Percentiles rank a stretch among this genome's conserved stretches.
Evolutionary conservation across 2,797 vertebrate genomes (phyloP).

Genomic region (Sebastes vulpes): DNA sequence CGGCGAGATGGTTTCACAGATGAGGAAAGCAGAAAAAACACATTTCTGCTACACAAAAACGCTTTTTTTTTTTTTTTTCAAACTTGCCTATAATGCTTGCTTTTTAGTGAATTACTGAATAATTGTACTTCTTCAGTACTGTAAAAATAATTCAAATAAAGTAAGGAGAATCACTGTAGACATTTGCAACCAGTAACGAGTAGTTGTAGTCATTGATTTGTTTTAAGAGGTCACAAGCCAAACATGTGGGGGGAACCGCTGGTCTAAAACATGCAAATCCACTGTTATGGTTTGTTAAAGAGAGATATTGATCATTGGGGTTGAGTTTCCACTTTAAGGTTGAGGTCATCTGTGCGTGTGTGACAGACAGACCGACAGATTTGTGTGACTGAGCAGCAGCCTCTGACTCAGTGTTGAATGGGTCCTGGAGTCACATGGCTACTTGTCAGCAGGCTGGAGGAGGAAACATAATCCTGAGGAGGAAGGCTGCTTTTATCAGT

Average conservation of each 20-base stretch:
- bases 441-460: constrained; percentile 82
- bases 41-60: not conserved
- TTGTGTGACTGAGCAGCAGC: constrained; percentile 42
- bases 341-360: not conserved
- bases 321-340: constrained; percentile 6
- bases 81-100: not conserved
- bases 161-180: not conserved
- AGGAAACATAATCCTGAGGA: constrained; percentile 85
- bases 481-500: constrained; percentile 83
- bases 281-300: not conserved
- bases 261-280: not conserved
- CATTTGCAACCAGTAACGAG: not conserved
- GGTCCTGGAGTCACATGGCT: constrained; percentile 85
- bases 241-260: not conserved
- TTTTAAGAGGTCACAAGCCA: not conserved
- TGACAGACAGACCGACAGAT: not conserved
- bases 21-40: not conserved
- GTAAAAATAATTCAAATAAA: not conserved
- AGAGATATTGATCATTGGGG: constrained; percentile 8
- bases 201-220: not conserved
- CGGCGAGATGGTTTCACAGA: not conserved
- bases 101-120: not conserved
- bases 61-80: not conserved
- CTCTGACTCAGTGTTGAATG: constrained; percentile 84
- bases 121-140: not conserved